phyloP scores from a whole-genome alignment of 2,888 invertebrate genomes.

The Chloroclystis v-ata region DNA sequence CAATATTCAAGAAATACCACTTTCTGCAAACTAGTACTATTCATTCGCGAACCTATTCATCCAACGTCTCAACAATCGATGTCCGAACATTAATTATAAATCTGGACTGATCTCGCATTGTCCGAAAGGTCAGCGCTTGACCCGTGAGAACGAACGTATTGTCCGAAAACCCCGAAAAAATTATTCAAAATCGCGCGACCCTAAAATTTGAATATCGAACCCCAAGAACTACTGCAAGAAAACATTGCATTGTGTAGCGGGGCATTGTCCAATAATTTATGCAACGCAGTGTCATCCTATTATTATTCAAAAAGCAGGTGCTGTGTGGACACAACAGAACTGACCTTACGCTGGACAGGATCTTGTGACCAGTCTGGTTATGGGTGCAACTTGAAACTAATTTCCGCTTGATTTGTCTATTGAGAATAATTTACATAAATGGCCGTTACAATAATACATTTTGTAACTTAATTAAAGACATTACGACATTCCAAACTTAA shows the following conservation, averaged over 20 bases:
- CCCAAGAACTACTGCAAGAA: slow-evolving; percentile 56
- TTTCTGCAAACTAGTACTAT: slow-evolving; percentile 54
- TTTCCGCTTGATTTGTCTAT: slow-evolving; percentile 19
- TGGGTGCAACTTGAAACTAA: slow-evolving; percentile 15
- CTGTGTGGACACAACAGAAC: slow-evolving; percentile 51
- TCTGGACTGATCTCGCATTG: slow-evolving; percentile 62
- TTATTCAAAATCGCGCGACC: slow-evolving; percentile 63
- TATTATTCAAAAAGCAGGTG: slow-evolving; percentile 73
- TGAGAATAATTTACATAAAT: not conserved
- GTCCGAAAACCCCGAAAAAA: slow-evolving; percentile 42
- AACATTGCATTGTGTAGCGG: slow-evolving; percentile 45
- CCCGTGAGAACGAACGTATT: slow-evolving; percentile 69
- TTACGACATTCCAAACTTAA: not conserved
- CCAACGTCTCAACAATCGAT: slow-evolving; percentile 49
- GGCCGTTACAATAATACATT: not conserved
- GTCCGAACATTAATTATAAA: slow-evolving; percentile 71
- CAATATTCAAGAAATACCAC: slow-evolving; percentile 74
- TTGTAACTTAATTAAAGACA: not conserved
- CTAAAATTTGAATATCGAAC: slow-evolving; percentile 72
- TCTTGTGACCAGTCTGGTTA: slow-evolving; percentile 11
- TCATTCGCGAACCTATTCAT: slow-evolving; percentile 43
- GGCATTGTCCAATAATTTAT: slow-evolving; percentile 63
- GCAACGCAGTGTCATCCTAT: slow-evolving; percentile 56
- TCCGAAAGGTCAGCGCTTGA: slow-evolving; percentile 71
- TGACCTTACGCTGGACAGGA: slow-evolving; percentile 54